Percentiles rank a stretch among this genome's conserved stretches.
Conservation (phyloP, 2,113 vertebrate species). For the Dendropsophus ebraccatus region DNA sequence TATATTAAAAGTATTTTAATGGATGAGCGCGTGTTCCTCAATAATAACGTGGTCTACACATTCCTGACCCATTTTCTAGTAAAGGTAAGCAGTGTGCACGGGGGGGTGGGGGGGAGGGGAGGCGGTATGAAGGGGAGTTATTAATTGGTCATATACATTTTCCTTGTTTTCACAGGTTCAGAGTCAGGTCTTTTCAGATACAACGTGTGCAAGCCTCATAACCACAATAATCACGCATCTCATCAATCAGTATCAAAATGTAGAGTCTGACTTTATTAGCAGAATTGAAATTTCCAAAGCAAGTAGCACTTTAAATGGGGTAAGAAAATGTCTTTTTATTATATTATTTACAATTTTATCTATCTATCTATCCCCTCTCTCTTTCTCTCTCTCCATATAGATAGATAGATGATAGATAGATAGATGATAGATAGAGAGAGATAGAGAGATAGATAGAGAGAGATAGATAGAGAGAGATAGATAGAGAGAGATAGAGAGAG, state of each 20-base stretch:
- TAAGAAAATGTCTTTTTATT: slow-evolving; percentile 73
- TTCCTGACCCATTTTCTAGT: slow-evolving; percentile 96
- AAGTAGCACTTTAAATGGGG: slow-evolving; percentile 93
- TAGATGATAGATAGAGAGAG: no score
- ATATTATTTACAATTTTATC: no score
- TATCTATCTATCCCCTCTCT: no score
- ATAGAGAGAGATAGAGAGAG: no score
- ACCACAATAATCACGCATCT: slow-evolving; percentile 91
- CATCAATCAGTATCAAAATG: slow-evolving; percentile 91
- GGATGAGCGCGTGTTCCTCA: slow-evolving; percentile 96
- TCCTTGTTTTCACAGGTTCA: slow-evolving; percentile 75
- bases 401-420: no score
- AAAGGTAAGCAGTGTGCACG: slow-evolving; percentile 76
- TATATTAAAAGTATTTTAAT: slow-evolving; percentile 98
- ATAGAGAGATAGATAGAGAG: no score
- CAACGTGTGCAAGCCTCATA: slow-evolving; percentile 92
- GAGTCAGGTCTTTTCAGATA: slow-evolving; percentile 93
- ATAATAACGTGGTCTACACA: slow-evolving; percentile 91
- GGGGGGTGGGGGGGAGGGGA: no score
- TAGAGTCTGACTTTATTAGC: slow-evolving; percentile 88
- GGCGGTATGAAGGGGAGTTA: no score
- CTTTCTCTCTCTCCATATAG: no score
- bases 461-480: no score
- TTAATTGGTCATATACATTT: no score
- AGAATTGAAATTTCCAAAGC: slow-evolving; percentile 92